Conservation (phyloP, 1,140 invertebrate genomes). For the Apis laboriosa region DNA sequence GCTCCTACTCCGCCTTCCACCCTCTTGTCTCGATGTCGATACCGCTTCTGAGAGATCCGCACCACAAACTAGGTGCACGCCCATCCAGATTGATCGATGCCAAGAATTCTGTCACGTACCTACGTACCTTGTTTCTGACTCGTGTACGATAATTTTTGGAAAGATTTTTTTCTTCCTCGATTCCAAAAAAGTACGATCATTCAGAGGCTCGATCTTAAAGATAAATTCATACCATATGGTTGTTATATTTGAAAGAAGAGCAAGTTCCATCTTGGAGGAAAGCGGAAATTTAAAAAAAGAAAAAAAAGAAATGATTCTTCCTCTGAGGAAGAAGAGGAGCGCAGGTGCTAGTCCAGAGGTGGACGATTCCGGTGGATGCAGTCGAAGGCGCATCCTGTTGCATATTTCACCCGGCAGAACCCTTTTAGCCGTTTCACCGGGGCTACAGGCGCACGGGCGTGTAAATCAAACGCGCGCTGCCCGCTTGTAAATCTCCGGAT, state of each 20-base stretch:
- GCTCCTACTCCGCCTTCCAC: constrained; percentile 57
- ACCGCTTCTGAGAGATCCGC: not conserved
- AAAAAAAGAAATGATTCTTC: too few species aligned
- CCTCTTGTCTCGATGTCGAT: constrained; percentile 17
- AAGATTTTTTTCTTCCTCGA: too few species aligned
- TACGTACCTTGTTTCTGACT: too few species aligned
- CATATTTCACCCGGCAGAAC: constrained; percentile 76
- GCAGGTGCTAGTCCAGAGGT: constrained; percentile 39
- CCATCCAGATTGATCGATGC: constrained; percentile 17
- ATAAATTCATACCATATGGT: too few species aligned
- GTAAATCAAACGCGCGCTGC: constrained; percentile 78
- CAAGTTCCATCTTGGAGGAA: too few species aligned
- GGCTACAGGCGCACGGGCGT: constrained; percentile 66
- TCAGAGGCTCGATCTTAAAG: too few species aligned
- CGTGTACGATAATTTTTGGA: too few species aligned
- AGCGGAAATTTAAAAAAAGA: too few species aligned
- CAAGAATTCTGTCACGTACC: too few species aligned
- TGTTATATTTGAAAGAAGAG: too few species aligned
- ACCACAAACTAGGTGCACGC: constrained; percentile 7
- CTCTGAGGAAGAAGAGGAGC: not conserved
- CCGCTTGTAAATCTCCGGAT: constrained; percentile 78
- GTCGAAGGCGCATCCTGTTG: constrained; percentile 69
- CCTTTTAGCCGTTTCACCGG: constrained; percentile 71
- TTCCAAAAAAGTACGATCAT: too few species aligned
- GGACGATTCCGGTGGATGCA: constrained; percentile 61